Base-by-base conservation (phyloP, 2,888 invertebrate species). In the Eurois occulta region DNA sequence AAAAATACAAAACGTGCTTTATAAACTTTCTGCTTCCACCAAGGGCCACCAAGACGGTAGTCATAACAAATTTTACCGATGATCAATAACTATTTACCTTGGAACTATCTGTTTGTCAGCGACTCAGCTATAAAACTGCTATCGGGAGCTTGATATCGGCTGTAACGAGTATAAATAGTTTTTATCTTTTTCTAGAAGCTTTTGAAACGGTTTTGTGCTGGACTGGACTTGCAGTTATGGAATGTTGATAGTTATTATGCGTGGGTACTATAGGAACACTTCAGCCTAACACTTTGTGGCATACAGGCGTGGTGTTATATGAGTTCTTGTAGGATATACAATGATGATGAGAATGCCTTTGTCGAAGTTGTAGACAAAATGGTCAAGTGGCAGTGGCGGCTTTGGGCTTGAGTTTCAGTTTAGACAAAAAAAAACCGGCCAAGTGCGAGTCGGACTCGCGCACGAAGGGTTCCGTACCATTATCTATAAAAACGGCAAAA, bases 21-120 rank as follows among this genome's bases (percentile, higher is more conserved):
- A 52, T 6, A 21, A 55, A 58, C 35, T 60, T 72, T n/a, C 21
- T n/a, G 10, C 24, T n/a, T 32, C 43, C 16, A 55, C 43, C 8
- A 60, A 58, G 8, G 69, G 28, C 66, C 8, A 46, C 41, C n/a
- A 58, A 5, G 46, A 67, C 46, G 66, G 6, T 55, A 75, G 83
- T 72, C 75, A 85, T 82, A 82, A 82, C 83, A 85, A 83, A 75
- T 82, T 84, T 84, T 75, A 85, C 58, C 74, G 72, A 86, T 82
- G 70, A 86, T 82, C 83, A 78, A 84, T 86, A 86, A 86, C 78
- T 82, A 70, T 73, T 82, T 78, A 78, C 84, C 70, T 73, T 55
- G 60, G 24, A 60, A 35, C 69, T 70, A 82, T 83, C 86, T 85
- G 86, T 86, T 85, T 85, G 85, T 85, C 71, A 83, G 67, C 62